Conservation (phyloP, 2,113 vertebrate genomes). For the Nansenia antarctica region DNA sequence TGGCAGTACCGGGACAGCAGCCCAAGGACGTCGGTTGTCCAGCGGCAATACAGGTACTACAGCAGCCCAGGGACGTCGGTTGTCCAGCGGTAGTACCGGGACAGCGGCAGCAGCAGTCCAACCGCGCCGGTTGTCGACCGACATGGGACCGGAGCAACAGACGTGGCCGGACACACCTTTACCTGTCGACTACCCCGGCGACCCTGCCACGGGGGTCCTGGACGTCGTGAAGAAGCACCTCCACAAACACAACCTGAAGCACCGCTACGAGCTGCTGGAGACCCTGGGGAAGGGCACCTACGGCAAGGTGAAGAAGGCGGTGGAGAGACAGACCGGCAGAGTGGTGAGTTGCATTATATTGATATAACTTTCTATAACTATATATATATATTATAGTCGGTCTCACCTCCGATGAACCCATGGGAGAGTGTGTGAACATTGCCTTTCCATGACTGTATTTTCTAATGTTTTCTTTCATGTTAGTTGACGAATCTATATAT, state of each 20-base stretch:
- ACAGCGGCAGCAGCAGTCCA: no score
- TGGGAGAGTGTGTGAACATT: no score
- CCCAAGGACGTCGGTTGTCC: background rate
- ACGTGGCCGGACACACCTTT: constrained; percentile 1
- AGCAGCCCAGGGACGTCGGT: background rate
- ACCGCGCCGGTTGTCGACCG: background rate
- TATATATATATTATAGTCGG: background rate
- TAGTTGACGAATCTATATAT: no score
- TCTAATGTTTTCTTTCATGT: no score
- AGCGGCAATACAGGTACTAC: background rate
- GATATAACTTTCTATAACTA: no score
- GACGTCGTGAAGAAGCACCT: constrained; percentile 81
- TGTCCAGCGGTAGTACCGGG: background rate
- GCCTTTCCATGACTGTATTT: no score
- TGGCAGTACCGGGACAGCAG: background rate
- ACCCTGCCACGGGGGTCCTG: background rate
- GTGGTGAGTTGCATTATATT: constrained; percentile 87
- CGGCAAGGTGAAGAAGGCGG: constrained; percentile 88
- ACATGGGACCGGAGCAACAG: background rate
- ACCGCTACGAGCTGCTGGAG: constrained; percentile 87
- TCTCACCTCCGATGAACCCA: background rate
- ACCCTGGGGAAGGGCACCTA: constrained; percentile 89
- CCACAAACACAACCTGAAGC: constrained; percentile 91
- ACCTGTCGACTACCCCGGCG: constrained; percentile 15
- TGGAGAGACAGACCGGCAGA: constrained; percentile 84